phyloP scores from a whole-genome alignment of 23 tunicate species.

The Halocynthia roretzi region DNA sequence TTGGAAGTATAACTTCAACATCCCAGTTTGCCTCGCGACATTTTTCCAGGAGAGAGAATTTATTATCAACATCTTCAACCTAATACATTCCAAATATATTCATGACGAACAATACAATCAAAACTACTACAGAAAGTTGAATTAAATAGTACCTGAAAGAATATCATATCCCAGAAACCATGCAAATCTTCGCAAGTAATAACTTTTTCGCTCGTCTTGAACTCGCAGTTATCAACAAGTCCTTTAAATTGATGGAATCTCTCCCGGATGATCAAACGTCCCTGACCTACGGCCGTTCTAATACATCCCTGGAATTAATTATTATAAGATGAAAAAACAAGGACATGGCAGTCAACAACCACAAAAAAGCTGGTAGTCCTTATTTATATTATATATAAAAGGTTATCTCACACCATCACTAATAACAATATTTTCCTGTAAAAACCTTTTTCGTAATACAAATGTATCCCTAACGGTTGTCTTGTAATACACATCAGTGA shows the following conservation, averaged over 20 bases:
- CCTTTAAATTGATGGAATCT: slow-evolving; percentile 72
- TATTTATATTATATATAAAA: too few relatives aligned
- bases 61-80: slow-evolving; percentile 68
- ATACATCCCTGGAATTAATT: slow-evolving; percentile 63
- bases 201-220: slow-evolving; percentile 68
- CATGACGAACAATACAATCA: not conserved
- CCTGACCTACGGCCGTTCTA: slow-evolving; percentile 73
- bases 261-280: slow-evolving; percentile 54
- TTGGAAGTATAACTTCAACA: not conserved
- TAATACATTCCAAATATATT: not conserved
- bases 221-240: slow-evolving; percentile 65
- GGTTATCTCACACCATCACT: too few relatives aligned
- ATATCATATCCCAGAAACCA: slow-evolving; percentile 97
- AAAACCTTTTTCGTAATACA: too few relatives aligned
- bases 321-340: too few relatives aligned
- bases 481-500: too few relatives aligned
- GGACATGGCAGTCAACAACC: too few relatives aligned
- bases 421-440: too few relatives aligned
- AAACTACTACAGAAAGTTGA: not conserved
- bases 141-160: slow-evolving; percentile 50
- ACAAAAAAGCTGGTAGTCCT: too few relatives aligned
- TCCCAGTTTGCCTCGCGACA: slow-evolving; percentile 44
- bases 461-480: too few relatives aligned
- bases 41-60: slow-evolving; percentile 39
- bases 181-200: slow-evolving; percentile 66